Evolutionary conservation across 2,888 invertebrate species (phyloP).

Genomic region (Geotrupes spiniger): DNA sequence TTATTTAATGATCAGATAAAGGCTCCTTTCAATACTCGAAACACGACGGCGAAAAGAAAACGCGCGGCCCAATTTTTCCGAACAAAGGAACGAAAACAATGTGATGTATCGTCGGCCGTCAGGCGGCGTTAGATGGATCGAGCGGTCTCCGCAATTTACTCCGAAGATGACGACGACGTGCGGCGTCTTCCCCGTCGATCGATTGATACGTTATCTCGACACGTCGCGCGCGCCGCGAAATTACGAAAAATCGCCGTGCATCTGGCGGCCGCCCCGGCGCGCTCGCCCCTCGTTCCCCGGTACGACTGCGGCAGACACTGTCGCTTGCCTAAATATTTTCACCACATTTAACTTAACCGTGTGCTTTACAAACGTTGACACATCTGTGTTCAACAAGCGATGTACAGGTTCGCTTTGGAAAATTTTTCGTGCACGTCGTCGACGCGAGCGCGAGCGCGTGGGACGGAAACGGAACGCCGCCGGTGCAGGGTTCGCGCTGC

Average conservation of each 20-base stretch:
- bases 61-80: constrained; percentile 7
- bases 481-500: not conserved
- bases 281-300: constrained; percentile 14
- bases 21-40: not conserved
- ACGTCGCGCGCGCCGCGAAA: no score
- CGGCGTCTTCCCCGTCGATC: no score
- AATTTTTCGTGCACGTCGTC: constrained; percentile 2
- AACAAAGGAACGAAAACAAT: constrained; percentile 10
- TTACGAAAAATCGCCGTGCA: no score
- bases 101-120: constrained; percentile 8
- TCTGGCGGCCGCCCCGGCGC: not conserved
- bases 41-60: not conserved
- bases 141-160: no score
- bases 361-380: constrained; percentile 42
- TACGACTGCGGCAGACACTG: constrained; percentile 42
- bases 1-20: constrained; percentile 7
- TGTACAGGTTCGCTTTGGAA: constrained; percentile 3
- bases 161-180: no score
- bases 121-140: not conserved
- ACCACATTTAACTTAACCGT: constrained; percentile 46
- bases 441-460: not conserved
- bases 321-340: constrained; percentile 47
- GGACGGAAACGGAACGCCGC: not conserved
- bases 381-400: constrained; percentile 44
- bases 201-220: no score